Base-by-base conservation (phyloP, 2,888 invertebrate species). In the Cyclophora punctaria region DNA sequence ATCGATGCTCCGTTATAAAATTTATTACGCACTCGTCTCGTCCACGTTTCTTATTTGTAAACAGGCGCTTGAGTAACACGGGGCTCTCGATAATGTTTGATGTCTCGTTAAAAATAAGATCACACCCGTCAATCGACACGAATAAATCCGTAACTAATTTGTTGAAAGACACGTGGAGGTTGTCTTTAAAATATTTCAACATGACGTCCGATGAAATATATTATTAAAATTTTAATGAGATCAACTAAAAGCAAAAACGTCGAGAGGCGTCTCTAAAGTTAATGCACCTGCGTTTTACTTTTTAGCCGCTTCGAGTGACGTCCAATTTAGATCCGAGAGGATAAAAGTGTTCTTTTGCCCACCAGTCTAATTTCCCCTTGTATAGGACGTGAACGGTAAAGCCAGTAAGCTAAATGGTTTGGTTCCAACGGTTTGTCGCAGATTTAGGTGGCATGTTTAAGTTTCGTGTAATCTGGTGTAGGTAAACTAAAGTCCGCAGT, bases 21-120 rank as follows among this genome's bases (percentile, higher is more conserved):
- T 87, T 85, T 88, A 86, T 87, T 87, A 83, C 85, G 77, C 82
- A 78, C 83, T 83, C 80, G 78, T 83, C 81, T 83, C 71, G 55
- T 76, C 73, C 70, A 73, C 75, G 78, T 80, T 83, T 84, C 78
- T 81, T 84, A 84, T 86, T 84, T 80, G 85, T 85, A 86, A 85
- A 86, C 83, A 84, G 80, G 73, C 80, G 79, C 77, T 84, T 78
- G 79, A 75, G 82, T 76, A 79, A 80, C 79, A 71, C 64, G 66
- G 64, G 70, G 75, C 79, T 76, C 72, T 79, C 82, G 78, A 82
- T 82, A 77, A 81, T 85, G 86, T 86, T 88, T 85, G 83, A 85
- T 85, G 86, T 88, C 81, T 76, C 81, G 86, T 84, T 87, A 87
- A 84, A 87, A 87, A 86, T 87, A 85, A 84, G 78, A 77, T 76